Evolutionary conservation across 2,797 vertebrate genomes (phyloP).

Genomic region (Kryptopterus vitreolus): DNA sequence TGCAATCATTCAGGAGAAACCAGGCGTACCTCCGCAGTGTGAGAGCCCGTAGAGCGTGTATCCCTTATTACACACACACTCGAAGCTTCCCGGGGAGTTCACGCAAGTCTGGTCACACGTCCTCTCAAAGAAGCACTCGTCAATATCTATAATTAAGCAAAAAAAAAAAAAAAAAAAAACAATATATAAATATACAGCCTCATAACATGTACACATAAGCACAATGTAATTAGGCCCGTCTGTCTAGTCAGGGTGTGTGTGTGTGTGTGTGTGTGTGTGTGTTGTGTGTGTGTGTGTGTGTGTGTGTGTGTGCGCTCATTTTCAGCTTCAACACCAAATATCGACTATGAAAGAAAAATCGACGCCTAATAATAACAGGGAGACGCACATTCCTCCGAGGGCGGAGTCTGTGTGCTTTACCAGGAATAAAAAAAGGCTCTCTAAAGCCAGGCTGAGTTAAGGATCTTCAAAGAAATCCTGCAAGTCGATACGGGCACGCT

Average conservation of each 20-base stretch:
- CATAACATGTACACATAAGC: neutral
- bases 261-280: too few relatives aligned
- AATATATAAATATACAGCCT: neutral
- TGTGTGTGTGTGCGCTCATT: constrained; percentile 3
- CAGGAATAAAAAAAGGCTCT: constrained; percentile 33
- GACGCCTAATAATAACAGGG: constrained; percentile 46
- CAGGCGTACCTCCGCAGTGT: constrained; percentile 89
- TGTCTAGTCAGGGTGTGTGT: constrained; percentile 14
- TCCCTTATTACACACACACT: constrained; percentile 90
- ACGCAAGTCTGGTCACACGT: constrained; percentile 94
- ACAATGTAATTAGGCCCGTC: constrained; percentile 25
- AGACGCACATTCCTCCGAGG: constrained; percentile 31
- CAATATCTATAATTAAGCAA: constrained; percentile 86
- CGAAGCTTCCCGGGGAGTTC: constrained; percentile 90
- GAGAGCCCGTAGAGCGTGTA: constrained; percentile 91
- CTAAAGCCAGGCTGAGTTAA: constrained; percentile 49
- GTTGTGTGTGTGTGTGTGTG: too few relatives aligned
- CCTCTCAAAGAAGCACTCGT: constrained; percentile 95
- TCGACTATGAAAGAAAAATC: constrained; percentile 37
- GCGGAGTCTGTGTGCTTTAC: constrained; percentile 47
- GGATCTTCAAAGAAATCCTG: constrained; percentile 62
- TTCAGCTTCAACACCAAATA: constrained; percentile 30
- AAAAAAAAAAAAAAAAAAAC: neutral
- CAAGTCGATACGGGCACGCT: constrained; percentile 56
- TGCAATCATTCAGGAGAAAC: neutral